phyloP scores from a whole-genome alignment of 2,888 invertebrate species.

The Drosophila pseudotakahashii region DNA sequence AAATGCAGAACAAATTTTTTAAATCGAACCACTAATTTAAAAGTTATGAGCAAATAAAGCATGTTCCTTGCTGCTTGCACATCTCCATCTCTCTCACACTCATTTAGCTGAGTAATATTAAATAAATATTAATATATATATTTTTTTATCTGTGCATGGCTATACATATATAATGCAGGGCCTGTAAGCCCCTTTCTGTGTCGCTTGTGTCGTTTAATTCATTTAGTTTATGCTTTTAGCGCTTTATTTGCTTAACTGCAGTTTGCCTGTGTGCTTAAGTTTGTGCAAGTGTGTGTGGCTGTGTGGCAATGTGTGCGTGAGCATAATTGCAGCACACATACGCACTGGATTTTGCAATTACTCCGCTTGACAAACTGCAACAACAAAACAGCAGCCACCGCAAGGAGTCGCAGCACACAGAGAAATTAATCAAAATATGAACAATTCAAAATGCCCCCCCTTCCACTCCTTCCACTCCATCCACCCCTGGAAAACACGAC shows the following conservation, averaged over 20 bases:
- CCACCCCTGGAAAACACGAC: not conserved
- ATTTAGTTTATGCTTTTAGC: constrained; percentile 67
- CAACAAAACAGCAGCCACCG: constrained; percentile 19
- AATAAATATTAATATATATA: too few species aligned
- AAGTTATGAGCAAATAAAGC: too few species aligned
- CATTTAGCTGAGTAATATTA: too few species aligned
- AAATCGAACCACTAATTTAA: too few species aligned
- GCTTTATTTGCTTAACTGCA: constrained; percentile 70
- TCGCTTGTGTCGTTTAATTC: constrained; percentile 68
- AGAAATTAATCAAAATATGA: constrained; percentile 73
- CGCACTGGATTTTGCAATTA: constrained; percentile 65
- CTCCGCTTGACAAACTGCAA: constrained; percentile 62
- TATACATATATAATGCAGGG: not conserved
- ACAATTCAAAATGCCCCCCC: constrained; percentile 57
- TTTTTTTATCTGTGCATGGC: too few species aligned
- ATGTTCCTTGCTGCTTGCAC: too few species aligned
- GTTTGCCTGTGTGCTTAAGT: constrained; percentile 29
- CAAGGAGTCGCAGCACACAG: constrained; percentile 24
- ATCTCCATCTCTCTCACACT: too few species aligned
- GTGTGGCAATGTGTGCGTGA: constrained; percentile 38
- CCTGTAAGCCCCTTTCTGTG: constrained; percentile 24
- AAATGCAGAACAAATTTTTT: too few species aligned
- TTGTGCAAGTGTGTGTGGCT: constrained; percentile 21
- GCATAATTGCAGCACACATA: constrained; percentile 38
- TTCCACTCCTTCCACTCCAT: not conserved